phyloP scores from a whole-genome alignment of 2,888 invertebrate species.

The Eupithecia tripunctaria region DNA sequence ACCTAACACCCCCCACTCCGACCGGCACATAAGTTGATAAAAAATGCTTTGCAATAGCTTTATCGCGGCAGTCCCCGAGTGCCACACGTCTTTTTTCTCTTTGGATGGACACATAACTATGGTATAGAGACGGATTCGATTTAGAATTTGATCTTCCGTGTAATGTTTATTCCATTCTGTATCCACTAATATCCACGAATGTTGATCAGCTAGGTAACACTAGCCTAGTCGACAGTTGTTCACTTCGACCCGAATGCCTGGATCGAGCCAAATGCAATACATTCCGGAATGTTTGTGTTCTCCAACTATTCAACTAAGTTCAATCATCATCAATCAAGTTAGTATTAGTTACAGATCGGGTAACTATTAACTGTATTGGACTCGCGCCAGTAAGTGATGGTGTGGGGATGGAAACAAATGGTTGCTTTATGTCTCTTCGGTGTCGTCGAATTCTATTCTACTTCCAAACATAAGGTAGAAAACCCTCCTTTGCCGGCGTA shows the following conservation, averaged over 20 bases:
- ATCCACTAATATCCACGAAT: constrained; percentile 24
- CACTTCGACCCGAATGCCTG: constrained; percentile 39
- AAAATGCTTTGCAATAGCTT: too few species aligned
- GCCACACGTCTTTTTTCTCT: too few species aligned
- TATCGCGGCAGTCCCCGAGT: too few species aligned
- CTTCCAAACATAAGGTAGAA: too few species aligned
- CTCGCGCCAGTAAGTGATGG: constrained; percentile 18
- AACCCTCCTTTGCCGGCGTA: too few species aligned
- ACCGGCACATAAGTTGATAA: too few species aligned
- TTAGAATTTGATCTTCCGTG: too few species aligned
- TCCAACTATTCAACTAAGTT: constrained; percentile 41
- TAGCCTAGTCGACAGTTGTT: constrained; percentile 54
- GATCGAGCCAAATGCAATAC: constrained; percentile 49
- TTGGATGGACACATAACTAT: too few species aligned
- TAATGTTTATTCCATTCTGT: too few species aligned
- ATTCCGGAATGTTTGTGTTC: constrained; percentile 45
- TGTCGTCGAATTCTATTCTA: not conserved
- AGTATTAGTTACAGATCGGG: constrained; percentile 36
- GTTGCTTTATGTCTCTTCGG: not conserved
- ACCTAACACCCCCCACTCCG: too few species aligned
- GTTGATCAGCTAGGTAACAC: constrained; percentile 49
- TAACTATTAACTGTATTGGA: constrained; percentile 38
- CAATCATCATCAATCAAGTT: constrained; percentile 47
- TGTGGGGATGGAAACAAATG: constrained; percentile 7
- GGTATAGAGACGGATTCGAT: too few species aligned